Evolutionary conservation across 2,113 vertebrate genomes (phyloP).

Genomic region (Dissostichus mawsoni): DNA sequence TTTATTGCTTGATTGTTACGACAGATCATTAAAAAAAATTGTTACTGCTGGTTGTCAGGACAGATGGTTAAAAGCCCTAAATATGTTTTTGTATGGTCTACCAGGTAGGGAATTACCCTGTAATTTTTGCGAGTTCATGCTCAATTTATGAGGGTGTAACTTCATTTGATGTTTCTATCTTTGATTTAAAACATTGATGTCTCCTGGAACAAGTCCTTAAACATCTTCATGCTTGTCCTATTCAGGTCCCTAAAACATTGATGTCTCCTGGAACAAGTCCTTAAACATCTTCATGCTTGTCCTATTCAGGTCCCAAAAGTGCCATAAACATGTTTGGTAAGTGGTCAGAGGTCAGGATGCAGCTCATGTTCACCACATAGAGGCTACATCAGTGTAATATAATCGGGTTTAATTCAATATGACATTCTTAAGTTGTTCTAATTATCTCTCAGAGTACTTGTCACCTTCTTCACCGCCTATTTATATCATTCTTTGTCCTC

Average conservation of each 20-base stretch:
- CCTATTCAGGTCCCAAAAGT: not conserved
- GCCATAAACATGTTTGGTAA: slow-evolving; percentile 5
- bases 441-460: slow-evolving; percentile 12
- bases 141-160: not conserved
- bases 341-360: not conserved
- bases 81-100: not conserved
- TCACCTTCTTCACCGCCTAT: not conserved
- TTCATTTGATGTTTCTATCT: not conserved
- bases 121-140: slow-evolving; percentile 23
- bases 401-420: slow-evolving; percentile 2
- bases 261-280: not conserved
- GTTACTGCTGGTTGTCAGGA: not conserved
- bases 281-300: not conserved
- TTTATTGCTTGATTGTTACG: slow-evolving; percentile 21
- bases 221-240: not conserved
- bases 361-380: slow-evolving; percentile 12
- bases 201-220: not conserved
- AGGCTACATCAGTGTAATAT: slow-evolving; percentile 13
- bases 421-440: not conserved
- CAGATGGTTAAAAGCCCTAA: not conserved
- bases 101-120: slow-evolving; percentile 5
- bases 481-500: slow-evolving; percentile 26
- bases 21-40: slow-evolving; percentile 15
- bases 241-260: not conserved
- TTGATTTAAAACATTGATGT: not conserved